Conservation (phyloP, 1,140 invertebrate species). For the Drosophila sproati region DNA sequence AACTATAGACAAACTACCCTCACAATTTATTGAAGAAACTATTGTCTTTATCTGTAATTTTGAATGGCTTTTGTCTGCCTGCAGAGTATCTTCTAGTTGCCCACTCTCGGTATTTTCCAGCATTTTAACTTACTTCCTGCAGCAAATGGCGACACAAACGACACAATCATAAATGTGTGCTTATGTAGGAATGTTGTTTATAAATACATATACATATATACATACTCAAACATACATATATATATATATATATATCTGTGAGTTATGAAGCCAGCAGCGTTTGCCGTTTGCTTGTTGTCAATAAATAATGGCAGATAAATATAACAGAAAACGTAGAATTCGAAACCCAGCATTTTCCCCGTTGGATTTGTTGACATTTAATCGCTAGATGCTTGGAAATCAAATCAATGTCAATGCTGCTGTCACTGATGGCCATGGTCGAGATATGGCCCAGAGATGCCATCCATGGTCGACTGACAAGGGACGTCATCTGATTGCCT, state of each 20-base stretch:
- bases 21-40: background rate
- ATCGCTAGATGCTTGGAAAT: conserved; percentile 46
- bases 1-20: background rate
- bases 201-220: conserved; percentile 1
- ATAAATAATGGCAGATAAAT: conserved; percentile 43
- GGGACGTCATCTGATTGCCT: conserved; percentile 38
- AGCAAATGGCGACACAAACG: conserved; percentile 18
- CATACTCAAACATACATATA: background rate
- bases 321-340: conserved; percentile 8
- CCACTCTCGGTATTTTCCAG: background rate
- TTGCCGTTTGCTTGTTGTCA: conserved; percentile 14
- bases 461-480: background rate
- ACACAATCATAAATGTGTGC: conserved; percentile 21
- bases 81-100: background rate
- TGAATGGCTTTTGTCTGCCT: background rate
- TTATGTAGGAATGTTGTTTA: background rate
- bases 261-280: conserved; percentile 23
- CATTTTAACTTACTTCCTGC: background rate
- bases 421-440: conserved; percentile 27
- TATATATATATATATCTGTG: background rate
- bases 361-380: conserved; percentile 50
- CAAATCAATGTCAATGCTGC: conserved; percentile 66
- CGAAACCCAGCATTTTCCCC: conserved; percentile 4
- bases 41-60: background rate
- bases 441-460: conserved; percentile 15